Conservation (phyloP, 1,140 invertebrate genomes). For the Metopolophium dirhodum region DNA sequence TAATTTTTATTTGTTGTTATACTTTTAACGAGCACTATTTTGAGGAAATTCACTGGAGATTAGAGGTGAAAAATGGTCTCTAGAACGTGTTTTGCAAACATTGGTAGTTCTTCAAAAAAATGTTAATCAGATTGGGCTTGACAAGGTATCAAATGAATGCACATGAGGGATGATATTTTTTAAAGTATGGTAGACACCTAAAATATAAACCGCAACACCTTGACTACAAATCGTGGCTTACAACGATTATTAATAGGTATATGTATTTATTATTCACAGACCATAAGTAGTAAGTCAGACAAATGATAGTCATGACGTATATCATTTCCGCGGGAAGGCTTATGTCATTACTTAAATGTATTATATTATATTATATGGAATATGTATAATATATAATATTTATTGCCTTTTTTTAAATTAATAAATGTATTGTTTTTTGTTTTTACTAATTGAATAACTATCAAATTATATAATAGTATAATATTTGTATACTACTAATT, state of each 20-base stretch:
- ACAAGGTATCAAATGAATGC: not conserved
- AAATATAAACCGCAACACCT: not conserved
- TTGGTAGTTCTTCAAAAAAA: constrained; percentile 12
- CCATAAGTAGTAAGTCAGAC: not conserved
- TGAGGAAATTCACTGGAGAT: not conserved
- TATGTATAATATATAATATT: too few relatives aligned
- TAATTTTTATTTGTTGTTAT: not conserved
- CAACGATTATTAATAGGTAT: not conserved
- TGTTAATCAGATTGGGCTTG: constrained; percentile 4
- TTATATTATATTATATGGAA: too few relatives aligned
- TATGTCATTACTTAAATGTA: not conserved
- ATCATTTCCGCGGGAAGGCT: not conserved
- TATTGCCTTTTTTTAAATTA: too few relatives aligned
- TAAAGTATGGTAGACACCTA: not conserved
- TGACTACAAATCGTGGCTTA: not conserved
- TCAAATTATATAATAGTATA: too few relatives aligned
- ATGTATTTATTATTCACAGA: constrained; percentile 6
- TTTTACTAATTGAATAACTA: too few relatives aligned
- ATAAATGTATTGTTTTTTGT: too few relatives aligned
- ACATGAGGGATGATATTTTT: not conserved
- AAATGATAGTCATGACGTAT: not conserved
- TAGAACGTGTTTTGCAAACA: not conserved
- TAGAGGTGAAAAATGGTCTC: not conserved
- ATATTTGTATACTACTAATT: too few relatives aligned
- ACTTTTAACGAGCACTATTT: not conserved